A percentile compares a stretch with the other conserved stretches of the same genome.
phyloP scores from a whole-genome alignment of 2,888 invertebrate species.

The Alentia gelatinosa region DNA sequence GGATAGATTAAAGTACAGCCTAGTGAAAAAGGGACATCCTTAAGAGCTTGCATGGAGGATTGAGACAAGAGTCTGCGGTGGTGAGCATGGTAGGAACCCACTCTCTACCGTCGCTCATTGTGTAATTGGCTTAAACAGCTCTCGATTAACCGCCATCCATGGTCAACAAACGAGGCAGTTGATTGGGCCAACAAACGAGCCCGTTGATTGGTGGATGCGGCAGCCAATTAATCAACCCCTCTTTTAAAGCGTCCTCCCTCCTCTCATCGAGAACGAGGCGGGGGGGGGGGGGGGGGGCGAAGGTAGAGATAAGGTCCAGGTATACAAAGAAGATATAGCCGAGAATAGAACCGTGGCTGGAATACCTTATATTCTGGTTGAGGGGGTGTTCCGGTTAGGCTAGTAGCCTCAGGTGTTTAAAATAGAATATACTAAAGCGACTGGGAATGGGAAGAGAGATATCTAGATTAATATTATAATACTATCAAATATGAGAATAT shows the following conservation, averaged over 20 bases:
- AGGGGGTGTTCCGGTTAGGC: no score
- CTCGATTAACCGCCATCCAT: conserved; percentile 14
- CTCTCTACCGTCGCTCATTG: conserved; percentile 14
- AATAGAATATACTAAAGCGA: no score
- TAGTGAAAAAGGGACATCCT: background rate
- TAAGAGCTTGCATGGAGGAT: background rate
- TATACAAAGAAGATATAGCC: no score
- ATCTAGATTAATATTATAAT: no score
- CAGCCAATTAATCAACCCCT: background rate
- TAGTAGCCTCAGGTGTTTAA: no score
- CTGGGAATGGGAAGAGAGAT: no score
- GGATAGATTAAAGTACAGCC: background rate
- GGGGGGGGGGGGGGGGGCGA: background rate
- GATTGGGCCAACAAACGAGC: background rate
- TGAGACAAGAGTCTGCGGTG: background rate
- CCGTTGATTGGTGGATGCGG: background rate
- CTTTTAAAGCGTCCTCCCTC: background rate
- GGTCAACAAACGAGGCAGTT: background rate
- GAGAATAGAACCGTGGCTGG: no score
- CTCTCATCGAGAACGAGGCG: background rate
- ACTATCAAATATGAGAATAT: no score
- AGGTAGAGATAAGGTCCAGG: no score
- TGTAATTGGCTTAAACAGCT: conserved; percentile 43
- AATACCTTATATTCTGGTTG: no score
- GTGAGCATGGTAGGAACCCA: background rate